Percentiles rank a stretch among this genome's conserved stretches.
Evolutionary conservation across 1,140 invertebrate species (phyloP).

Genomic region (Conus ventricosus): DNA sequence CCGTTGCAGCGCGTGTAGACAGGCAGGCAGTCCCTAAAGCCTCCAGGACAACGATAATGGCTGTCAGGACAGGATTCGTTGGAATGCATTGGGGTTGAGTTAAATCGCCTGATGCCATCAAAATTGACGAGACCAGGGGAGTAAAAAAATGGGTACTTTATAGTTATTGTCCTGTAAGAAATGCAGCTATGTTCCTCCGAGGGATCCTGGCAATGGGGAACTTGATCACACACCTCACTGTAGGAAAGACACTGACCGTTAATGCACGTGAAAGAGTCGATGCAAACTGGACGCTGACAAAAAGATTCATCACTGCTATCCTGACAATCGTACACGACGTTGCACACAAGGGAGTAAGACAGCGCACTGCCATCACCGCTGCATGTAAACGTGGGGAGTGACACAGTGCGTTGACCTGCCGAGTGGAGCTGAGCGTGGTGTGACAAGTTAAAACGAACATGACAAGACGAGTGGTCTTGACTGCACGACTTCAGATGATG

Average conservation of each 20-base stretch:
- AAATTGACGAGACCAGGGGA: not conserved
- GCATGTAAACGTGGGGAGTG: not conserved
- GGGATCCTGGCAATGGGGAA: not conserved
- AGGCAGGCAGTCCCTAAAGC: not conserved
- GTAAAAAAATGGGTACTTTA: slow-evolving; percentile 29
- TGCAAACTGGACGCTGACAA: slow-evolving; percentile 10
- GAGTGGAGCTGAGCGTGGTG: not conserved
- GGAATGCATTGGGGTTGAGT: not conserved
- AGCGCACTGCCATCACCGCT: not conserved
- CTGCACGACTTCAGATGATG: not conserved
- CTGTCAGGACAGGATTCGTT: slow-evolving; percentile 2
- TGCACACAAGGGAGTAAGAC: slow-evolving; percentile 2
- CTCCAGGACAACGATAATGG: not conserved
- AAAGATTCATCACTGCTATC: not conserved
- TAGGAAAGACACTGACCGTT: slow-evolving; percentile 6
- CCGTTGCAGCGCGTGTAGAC: slow-evolving; percentile 12
- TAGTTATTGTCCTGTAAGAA: slow-evolving; percentile 19
- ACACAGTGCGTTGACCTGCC: not conserved
- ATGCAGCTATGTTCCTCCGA: slow-evolving; percentile 23
- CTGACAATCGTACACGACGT: not conserved
- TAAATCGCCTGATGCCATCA: not conserved
- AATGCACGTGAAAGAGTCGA: not conserved
- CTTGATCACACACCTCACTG: not conserved
- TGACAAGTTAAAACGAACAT: not conserved
- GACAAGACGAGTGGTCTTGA: not conserved